Evolutionary conservation across 2,888 invertebrate genomes (phyloP), one percentile per base, ranked within the genome.

Genomic region (Agonum fuliginosum): DNA sequence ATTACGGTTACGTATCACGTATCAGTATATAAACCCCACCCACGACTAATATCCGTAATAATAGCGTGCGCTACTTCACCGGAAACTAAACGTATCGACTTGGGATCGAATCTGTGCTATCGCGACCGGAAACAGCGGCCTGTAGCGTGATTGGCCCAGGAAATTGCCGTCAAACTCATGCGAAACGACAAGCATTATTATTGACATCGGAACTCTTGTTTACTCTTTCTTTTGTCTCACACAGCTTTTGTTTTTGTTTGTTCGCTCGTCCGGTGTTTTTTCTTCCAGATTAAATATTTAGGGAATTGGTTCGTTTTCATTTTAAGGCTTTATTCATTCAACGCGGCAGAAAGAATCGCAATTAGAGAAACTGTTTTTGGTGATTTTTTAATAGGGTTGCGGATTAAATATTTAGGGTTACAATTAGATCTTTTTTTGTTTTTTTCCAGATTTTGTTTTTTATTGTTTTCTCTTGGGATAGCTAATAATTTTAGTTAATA

Each of bases 131-230:
- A 62, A 62, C 30, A 20, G 14, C 14, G 58, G 58, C 30, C 58
- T 62, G 27, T 62, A 30, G 58, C 58, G 30, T 30, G 58, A 62
- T 62, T 62, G 58, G 58, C 17, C 58, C 30, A 27, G 58, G 58
- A 62, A 62, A 62, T 62, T 62, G 58, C 58, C 30, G 54, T 30
- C 58, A 62, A 62, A 62, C 58, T 12, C 58, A 62, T 62, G 30
- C 17, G 30, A 62, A 62, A 30, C 58, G 58, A 62, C 58, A 30
- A 30, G 30, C 17, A 27, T 30, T 62, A 62, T 62, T 62, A 62
- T 62, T 62, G 30, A 17, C 30, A 62, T 30, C 17, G 30, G 30
- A 17, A 54, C 54, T 54, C 27, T 14, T 17, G 30, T 62, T 62
- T 62, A 24, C 54, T 54, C 17, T 62, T 24, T 54, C 17, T 62